These are phyloP conservation scores for Syngnathus scovelli DNA, from an alignment of 2,113 vertebrate species.

Conservation along the genomic window DNA sequence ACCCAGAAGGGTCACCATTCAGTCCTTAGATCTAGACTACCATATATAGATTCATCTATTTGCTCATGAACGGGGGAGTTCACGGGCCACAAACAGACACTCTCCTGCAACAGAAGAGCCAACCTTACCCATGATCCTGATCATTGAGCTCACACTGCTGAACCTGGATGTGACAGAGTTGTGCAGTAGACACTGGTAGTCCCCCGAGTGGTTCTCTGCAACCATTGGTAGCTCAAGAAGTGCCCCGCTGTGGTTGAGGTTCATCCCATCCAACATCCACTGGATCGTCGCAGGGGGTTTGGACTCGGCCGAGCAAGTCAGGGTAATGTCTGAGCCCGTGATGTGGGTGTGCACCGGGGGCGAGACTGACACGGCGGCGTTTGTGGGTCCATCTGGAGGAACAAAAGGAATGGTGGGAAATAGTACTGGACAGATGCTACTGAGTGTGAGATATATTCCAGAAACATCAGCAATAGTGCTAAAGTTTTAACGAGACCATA, in stretches of 20 bases:
- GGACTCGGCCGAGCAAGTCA: constrained; percentile 59
- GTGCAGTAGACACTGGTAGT: constrained; percentile 58
- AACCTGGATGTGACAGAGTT: constrained; percentile 54
- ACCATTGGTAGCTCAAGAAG: constrained; percentile 31
- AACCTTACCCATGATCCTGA: constrained; percentile 54
- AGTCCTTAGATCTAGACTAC: no score
- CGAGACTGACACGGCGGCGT: constrained; percentile 22
- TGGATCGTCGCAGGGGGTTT: constrained; percentile 43
- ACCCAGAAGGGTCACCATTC: not conserved
- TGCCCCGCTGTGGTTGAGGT: constrained; percentile 14
- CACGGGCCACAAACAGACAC: not conserved
- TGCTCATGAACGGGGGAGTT: not conserved
- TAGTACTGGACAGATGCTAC: not conserved
- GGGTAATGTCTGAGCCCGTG: constrained; percentile 51
- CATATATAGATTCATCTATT: no score
- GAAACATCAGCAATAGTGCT: not conserved
- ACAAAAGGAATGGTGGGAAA: not conserved
- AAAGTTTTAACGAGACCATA: not conserved
- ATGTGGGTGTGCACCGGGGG: constrained; percentile 24
- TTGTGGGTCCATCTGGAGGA: constrained; percentile 62
- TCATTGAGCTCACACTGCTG: constrained; percentile 17
- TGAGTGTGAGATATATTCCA: not conserved
- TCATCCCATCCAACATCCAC: constrained; percentile 49
- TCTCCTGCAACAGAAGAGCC: not conserved
- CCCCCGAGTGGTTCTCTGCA: constrained; percentile 35